These are phyloP conservation scores for Clarias gariepinus DNA, from an alignment of 2,113 vertebrate species.

Conservation along the genomic window DNA sequence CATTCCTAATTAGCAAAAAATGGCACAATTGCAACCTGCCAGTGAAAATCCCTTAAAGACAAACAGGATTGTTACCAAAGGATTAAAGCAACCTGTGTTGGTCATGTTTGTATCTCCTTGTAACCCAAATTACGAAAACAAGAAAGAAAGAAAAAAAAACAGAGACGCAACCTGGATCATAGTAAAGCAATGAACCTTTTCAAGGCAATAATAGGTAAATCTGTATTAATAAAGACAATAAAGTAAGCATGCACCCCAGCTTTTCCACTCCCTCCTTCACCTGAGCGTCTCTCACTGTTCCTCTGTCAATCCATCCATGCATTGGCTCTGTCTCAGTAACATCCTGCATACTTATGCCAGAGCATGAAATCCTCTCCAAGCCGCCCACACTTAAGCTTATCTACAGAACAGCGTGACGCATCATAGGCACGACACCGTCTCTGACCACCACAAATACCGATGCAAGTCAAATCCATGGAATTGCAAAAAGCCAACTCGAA, in stretches of 20 bases:
- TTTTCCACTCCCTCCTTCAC: slow-evolving; percentile 32
- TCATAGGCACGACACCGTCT: neutral
- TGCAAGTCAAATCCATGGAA: neutral
- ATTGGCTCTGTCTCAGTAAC: slow-evolving; percentile 39
- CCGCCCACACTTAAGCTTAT: slow-evolving; percentile 33
- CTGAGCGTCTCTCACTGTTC: neutral
- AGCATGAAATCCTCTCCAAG: slow-evolving; percentile 29
- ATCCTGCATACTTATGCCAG: slow-evolving; percentile 42
- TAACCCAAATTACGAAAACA: neutral
- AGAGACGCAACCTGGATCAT: neutral
- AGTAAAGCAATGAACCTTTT: neutral
- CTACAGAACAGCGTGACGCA: slow-evolving; percentile 33
- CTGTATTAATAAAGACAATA: slow-evolving; percentile 22
- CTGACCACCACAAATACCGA: neutral
- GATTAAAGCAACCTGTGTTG: neutral
- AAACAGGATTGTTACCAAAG: neutral
- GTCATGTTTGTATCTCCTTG: neutral
- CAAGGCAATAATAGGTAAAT: slow-evolving; percentile 13
- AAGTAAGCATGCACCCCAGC: neutral
- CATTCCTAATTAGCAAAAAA: neutral
- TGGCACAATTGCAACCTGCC: neutral
- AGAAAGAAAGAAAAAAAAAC: neutral
- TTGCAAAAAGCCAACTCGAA: neutral
- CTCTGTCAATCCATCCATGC: slow-evolving; percentile 26
- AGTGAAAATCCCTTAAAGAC: neutral